Evolutionary conservation across 2,888 invertebrate species (phyloP).

Genomic region (Phyllotreta cruciferae): DNA sequence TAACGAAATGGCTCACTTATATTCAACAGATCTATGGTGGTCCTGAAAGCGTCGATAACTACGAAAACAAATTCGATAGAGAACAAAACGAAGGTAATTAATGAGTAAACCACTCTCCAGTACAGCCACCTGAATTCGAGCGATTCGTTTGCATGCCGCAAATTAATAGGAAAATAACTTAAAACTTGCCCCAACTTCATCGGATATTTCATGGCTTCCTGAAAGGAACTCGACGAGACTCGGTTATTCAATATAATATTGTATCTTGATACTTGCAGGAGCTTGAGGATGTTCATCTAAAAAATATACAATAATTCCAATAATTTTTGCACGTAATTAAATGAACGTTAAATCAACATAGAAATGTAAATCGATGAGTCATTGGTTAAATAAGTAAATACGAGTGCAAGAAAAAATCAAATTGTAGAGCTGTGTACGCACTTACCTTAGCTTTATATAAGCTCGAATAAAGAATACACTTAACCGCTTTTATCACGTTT

Average conservation of each 20-base stretch:
- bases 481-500: too few species aligned
- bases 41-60: conserved; percentile 8
- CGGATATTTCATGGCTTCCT: conserved; percentile 29
- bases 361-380: too few species aligned
- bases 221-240: conserved; percentile 29
- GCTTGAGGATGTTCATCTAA: background rate
- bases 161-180: conserved; percentile 35
- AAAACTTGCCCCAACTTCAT: conserved; percentile 36
- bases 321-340: too few species aligned
- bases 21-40: conserved; percentile 12
- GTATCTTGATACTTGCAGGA: background rate
- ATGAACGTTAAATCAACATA: too few species aligned
- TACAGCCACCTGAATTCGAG: conserved; percentile 30
- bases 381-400: too few species aligned
- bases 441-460: too few species aligned
- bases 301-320: too few species aligned
- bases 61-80: conserved; percentile 27
- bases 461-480: too few species aligned
- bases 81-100: conserved; percentile 28
- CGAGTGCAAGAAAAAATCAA: too few species aligned
- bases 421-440: too few species aligned
- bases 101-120: conserved; percentile 36
- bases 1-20: conserved; percentile 25
- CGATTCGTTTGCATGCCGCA: conserved; percentile 10
- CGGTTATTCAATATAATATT: conserved; percentile 19